These are phyloP conservation scores for Toxonevra muliebris DNA, from an alignment of 2,888 invertebrate genomes.

Conservation along the genomic window DNA sequence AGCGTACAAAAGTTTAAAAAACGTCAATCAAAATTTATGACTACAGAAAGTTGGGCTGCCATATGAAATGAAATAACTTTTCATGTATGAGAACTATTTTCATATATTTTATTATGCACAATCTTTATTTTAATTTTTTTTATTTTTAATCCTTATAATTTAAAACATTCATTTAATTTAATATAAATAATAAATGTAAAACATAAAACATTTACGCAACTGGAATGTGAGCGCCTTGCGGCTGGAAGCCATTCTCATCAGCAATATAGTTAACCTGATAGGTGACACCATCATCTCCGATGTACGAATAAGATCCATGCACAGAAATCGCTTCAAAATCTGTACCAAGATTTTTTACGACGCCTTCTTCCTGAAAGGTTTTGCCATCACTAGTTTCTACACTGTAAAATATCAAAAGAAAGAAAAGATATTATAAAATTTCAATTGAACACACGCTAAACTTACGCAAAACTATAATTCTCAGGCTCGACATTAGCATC, in stretches of 20 bases:
- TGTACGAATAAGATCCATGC: slow-evolving; percentile 67
- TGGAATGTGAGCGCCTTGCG: slow-evolving; percentile 60
- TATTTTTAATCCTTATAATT: no score
- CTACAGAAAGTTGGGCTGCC: no score
- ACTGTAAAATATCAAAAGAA: slow-evolving; percentile 12
- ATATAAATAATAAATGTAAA: no score
- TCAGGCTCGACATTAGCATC: slow-evolving; percentile 41
- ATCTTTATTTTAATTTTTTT: no score
- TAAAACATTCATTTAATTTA: no score
- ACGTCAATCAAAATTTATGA: no score
- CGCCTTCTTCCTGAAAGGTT: slow-evolving; percentile 67
- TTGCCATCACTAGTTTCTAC: slow-evolving; percentile 61
- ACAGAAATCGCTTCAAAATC: slow-evolving; percentile 68
- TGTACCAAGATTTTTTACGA: slow-evolving; percentile 67
- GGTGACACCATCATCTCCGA: slow-evolving; percentile 69
- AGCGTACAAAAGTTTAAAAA: no score
- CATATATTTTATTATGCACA: no score
- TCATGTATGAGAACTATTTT: no score
- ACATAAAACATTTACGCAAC: background rate
- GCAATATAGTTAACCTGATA: slow-evolving; percentile 69
- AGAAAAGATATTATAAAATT: background rate
- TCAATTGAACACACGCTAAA: background rate
- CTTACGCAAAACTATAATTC: slow-evolving; percentile 38
- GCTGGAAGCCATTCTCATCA: no score
- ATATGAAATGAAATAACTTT: no score